Conservation (phyloP, 1,140 invertebrate genomes). For the Oscheius sp. region DNA sequence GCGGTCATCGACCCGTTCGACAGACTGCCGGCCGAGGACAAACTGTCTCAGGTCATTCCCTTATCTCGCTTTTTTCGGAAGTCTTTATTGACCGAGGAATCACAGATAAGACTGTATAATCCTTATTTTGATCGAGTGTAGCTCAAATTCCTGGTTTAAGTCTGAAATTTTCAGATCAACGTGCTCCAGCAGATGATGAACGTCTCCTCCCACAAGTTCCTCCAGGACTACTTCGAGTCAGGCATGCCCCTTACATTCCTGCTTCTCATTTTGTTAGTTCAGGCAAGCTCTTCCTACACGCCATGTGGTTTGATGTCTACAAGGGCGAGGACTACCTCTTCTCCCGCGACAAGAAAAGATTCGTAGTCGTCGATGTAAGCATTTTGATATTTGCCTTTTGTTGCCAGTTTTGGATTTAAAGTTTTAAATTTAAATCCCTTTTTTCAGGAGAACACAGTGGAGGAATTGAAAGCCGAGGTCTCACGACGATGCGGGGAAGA, state of each 20-base stretch:
- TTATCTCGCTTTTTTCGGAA: neutral
- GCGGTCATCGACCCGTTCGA: slow-evolving; percentile 90
- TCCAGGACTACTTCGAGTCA: slow-evolving; percentile 76
- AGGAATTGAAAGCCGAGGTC: neutral
- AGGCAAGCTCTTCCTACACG: slow-evolving; percentile 70
- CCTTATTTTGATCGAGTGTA: no score
- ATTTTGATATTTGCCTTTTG: neutral
- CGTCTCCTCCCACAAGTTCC: slow-evolving; percentile 84
- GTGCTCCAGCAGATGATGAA: slow-evolving; percentile 88
- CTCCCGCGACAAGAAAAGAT: slow-evolving; percentile 27
- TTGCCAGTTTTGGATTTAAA: no score
- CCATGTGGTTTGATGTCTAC: slow-evolving; percentile 92
- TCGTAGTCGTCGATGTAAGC: slow-evolving; percentile 28
- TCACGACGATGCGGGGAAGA: neutral
- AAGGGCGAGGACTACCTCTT: slow-evolving; percentile 67
- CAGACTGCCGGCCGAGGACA: slow-evolving; percentile 81
- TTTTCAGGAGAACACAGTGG: neutral
- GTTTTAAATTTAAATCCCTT: neutral
- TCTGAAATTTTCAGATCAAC: slow-evolving; percentile 72
- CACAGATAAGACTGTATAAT: no score
- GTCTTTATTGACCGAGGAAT: no score
- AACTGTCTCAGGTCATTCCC: slow-evolving; percentile 77
- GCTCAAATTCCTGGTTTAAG: no score
- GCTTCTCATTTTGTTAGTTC: neutral
- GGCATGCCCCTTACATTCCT: slow-evolving; percentile 69